These are phyloP conservation scores for Nebria salina DNA, from an alignment of 2,888 invertebrate genomes.

Conservation along the genomic window DNA sequence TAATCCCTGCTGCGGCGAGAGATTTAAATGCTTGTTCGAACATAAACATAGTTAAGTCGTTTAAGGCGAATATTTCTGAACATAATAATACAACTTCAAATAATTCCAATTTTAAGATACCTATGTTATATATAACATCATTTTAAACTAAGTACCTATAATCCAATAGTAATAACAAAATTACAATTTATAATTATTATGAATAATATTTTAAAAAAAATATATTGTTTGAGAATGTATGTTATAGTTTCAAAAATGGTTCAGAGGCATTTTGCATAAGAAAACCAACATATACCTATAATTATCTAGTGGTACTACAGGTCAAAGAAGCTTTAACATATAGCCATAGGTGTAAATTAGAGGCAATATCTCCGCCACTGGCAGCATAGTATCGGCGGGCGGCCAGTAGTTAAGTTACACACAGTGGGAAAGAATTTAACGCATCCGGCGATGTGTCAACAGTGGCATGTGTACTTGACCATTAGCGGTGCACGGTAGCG, in stretches of 20 bases:
- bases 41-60: not conserved
- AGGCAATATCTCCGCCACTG: too few species aligned
- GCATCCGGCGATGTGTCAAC: conserved; percentile 46
- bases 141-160: not conserved
- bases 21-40: not conserved
- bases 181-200: too few species aligned
- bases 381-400: conserved; percentile 8
- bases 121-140: not conserved
- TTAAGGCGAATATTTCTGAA: not conserved
- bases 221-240: too few species aligned
- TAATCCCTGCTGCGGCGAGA: not conserved
- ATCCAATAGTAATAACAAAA: too few species aligned
- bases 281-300: too few species aligned
- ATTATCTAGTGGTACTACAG: too few species aligned
- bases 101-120: not conserved
- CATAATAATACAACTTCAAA: not conserved
- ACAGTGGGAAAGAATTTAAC: conserved; percentile 46
- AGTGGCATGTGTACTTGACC: conserved; percentile 45
- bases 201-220: too few species aligned
- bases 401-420: conserved; percentile 7
- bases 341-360: too few species aligned
- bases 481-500: conserved; percentile 45
- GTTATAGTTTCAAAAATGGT: too few species aligned
- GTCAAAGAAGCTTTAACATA: too few species aligned
- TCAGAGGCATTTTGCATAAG: too few species aligned